Conservation (phyloP, 1,140 invertebrate genomes). For the Listronotus bonariensis region DNA sequence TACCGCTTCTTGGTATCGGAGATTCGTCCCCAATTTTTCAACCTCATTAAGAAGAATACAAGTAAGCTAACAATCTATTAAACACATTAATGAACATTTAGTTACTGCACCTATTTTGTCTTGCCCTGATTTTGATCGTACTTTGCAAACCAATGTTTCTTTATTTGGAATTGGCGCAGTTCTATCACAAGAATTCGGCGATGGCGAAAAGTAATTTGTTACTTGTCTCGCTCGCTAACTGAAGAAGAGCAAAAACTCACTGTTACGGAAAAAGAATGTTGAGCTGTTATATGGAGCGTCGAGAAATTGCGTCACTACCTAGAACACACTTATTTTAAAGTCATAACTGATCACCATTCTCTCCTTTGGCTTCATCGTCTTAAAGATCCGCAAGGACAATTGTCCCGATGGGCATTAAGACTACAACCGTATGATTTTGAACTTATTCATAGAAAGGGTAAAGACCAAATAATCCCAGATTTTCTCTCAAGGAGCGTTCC, state of each 20-base stretch:
- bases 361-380: slow-evolving; percentile 56
- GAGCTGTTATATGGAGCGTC: slow-evolving; percentile 57
- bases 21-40: no score
- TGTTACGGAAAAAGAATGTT: slow-evolving; percentile 57
- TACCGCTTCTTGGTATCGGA: no score
- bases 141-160: slow-evolving; percentile 43
- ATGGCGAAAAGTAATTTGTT: slow-evolving; percentile 33
- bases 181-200: slow-evolving; percentile 29
- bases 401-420: slow-evolving; percentile 56
- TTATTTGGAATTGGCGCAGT: slow-evolving; percentile 40
- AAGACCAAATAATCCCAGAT: slow-evolving; percentile 35
- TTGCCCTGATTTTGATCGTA: slow-evolving; percentile 41
- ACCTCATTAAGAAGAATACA: no score
- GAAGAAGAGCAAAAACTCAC: slow-evolving; percentile 56
- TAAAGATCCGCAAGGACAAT: slow-evolving; percentile 53
- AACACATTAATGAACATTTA: slow-evolving; percentile 21
- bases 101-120: slow-evolving; percentile 25
- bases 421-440: slow-evolving; percentile 56
- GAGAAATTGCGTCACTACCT: slow-evolving; percentile 56
- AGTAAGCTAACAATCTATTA: slow-evolving; percentile 6
- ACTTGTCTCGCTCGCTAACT: slow-evolving; percentile 28
- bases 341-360: slow-evolving; percentile 58
- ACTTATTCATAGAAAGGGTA: slow-evolving; percentile 54
- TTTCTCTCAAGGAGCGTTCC: slow-evolving; percentile 33
- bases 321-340: slow-evolving; percentile 53